phyloP scores from a whole-genome alignment of 2,888 invertebrate genomes.

The Nephrotoma guestfalica region DNA sequence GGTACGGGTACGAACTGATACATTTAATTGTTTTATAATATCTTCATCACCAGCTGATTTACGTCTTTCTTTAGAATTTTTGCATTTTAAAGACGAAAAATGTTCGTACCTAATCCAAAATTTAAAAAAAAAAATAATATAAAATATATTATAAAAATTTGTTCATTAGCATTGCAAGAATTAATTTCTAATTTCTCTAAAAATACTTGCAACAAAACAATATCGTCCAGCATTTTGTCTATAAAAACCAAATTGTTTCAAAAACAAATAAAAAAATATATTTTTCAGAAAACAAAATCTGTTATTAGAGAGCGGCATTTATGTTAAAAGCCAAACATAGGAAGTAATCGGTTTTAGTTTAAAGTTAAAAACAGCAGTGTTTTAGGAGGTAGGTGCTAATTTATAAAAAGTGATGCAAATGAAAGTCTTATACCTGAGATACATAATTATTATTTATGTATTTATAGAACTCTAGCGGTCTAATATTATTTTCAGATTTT shows the following conservation, averaged over 20 bases:
- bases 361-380: neutral
- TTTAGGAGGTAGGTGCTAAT: neutral
- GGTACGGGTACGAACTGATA: slow-evolving; percentile 66
- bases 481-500: too few relatives aligned
- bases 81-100: slow-evolving; percentile 18
- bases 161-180: neutral
- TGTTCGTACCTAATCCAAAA: neutral
- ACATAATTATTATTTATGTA: too few relatives aligned
- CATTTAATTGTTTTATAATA: slow-evolving; percentile 48
- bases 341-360: neutral
- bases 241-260: neutral
- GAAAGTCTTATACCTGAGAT: neutral
- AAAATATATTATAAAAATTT: neutral
- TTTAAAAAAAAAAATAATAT: neutral
- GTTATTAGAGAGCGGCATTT: neutral
- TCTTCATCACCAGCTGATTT: slow-evolving; percentile 74
- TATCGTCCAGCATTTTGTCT: neutral
- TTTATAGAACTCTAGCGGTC: too few relatives aligned
- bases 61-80: slow-evolving; percentile 43
- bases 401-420: neutral
- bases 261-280: neutral
- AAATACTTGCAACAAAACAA: neutral
- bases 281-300: neutral
- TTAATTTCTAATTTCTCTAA: neutral
- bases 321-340: neutral